Base-by-base conservation (phyloP, 2,797 vertebrate genomes). In the Phoebastria nigripes region DNA sequence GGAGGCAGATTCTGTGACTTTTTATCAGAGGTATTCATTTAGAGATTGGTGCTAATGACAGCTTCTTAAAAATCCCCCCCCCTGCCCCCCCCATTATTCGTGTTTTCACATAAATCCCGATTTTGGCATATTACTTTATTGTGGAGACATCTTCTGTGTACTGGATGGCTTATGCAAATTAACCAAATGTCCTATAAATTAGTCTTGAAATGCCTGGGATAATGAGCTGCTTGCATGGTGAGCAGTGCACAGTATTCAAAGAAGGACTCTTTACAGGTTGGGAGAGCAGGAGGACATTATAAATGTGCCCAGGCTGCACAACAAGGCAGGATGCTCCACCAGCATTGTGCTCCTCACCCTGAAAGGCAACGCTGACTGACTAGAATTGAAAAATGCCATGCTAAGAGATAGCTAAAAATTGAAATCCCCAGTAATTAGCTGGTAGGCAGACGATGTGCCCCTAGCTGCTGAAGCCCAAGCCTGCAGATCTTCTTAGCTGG, bases 141-240 rank as follows among this genome's bases (percentile, higher is more conserved):
- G 88, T 96, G 94, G 69, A 97, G 93, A 95, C 78, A 94, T 94
- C 76, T 94, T 95, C 88, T 93, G 63, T 94, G 83, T 91, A 81
- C 89, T 94, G 78, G 87, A 92, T 93, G 67, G 82, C 84, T 91
- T 95, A 94, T 96, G 95, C 93, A 97, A 97, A 98, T 96, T 70
- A 91, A 86, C 87, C 94, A 96, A 93, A 97, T 83, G 87, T 92
- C 94, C 94, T 84, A 95, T 72, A 90, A 94, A 96, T 94, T 89
- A 96, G 70, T 94, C 93, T 96, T 91, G 85, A 90, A 96, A 95
- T 82, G 94, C 62, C 90, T 82, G 69, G 91, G 96, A 97, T 94
- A 93, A 94, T 66, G 73, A 93, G 78, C 87, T 83, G 61, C 41
- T 58, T n/a, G 70, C 49, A 87, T 59, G 76, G 78, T 31, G 67